Evolutionary conservation across 1,140 invertebrate species (phyloP), one percentile per base, ranked within the genome.

Genomic region (Armadillidium nasatum): DNA sequence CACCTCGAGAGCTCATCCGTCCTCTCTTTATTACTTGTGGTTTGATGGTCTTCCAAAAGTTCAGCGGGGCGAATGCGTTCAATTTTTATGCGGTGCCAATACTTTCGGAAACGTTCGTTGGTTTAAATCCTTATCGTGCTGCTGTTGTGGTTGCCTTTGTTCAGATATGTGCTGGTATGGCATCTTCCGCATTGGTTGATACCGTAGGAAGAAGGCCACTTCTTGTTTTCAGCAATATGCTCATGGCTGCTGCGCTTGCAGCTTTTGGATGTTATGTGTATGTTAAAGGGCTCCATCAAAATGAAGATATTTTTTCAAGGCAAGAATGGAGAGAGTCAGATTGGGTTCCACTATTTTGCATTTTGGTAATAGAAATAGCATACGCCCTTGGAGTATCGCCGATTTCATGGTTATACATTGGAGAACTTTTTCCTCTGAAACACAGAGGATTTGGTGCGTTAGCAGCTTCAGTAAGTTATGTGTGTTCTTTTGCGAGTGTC

Each of bases 381-480:
- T 94, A 95, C 84, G 91, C 92, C 0, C 86, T 95, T 78, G 94
- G 94, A 45, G 94, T 94, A 83, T 93, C 92, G 83, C 94, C 94
- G 54, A 94, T 95, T 84, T 94, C 93, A 43, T 93, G 92, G 88
- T 86, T 95, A 76, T 88, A 95, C 74, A 92, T 94, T 83, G 93
- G 92, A 67, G 94, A 95, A 86, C 87, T 95, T 19, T 95, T 95
- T 84, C 92, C 93, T 33, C 85, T 93, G 72, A 91, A 93, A 84
- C 93, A 93, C 81, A 88, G 93, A 81, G 92, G 92, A 77, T 87
- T 92, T 54, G 93, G 93, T 15, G 91, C 92, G 44, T 86, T 95
- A 81, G 92, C 93, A 45, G 92, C 92, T 0, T 90, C 91, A 79
- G 93, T 93, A 84, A 94, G 91, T 83, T 94, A 95, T 88, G 88